Base-by-base conservation (phyloP, 2,797 vertebrate species). In the Silurus aristotelis region DNA sequence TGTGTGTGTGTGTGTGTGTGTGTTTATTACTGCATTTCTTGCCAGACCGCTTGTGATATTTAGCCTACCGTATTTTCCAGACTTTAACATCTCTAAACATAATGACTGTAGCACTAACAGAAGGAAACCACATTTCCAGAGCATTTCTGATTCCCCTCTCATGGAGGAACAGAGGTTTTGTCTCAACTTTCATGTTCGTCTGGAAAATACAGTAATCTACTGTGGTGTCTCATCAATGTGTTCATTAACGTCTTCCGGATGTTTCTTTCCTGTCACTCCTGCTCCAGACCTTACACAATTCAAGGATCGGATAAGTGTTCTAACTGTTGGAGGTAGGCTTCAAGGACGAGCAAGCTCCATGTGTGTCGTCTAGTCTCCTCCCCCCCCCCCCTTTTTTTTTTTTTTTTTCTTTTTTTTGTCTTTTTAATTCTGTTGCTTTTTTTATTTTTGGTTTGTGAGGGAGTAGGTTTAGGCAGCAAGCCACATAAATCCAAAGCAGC, bases 241-340 rank as follows among this genome's bases (percentile, higher is more conserved):
- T 63, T 60, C 55, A 90, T 89, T 95, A 95, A 95, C 68, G 55
- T 84, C 91, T 78, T 92, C 87, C 78, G 89, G 91, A 87, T 94
- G 91, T 95, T 85, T 89, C 87, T 88, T 87, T 89, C 55, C 93
- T 91, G 92, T 89, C 90, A 88, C 91, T 88, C 70, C 89, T 79
- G 70, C 91, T 94, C 95, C 95, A 98, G 97, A 98, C 91, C 93
- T 98, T 89, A 93, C 96, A 84, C 93, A 92, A 93, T 97, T 97
- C 96, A 96, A 97, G 97, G 96, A 98, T 91, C 97, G 97, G 92
- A 97, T 99, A 93, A 94, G 95, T 95, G 92, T 96, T 94, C 96
- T 99, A 89, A 98, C 97, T 88, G 97, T 98, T 90, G 98, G 97
- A 99, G 98, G 98, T 99, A 99, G 79, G 94, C 91, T 87, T 76